A percentile compares a stretch with the other conserved stretches of the same genome.
phyloP scores from a whole-genome alignment of 2,888 invertebrate genomes.

The Hermaeophaga mercurialis region DNA sequence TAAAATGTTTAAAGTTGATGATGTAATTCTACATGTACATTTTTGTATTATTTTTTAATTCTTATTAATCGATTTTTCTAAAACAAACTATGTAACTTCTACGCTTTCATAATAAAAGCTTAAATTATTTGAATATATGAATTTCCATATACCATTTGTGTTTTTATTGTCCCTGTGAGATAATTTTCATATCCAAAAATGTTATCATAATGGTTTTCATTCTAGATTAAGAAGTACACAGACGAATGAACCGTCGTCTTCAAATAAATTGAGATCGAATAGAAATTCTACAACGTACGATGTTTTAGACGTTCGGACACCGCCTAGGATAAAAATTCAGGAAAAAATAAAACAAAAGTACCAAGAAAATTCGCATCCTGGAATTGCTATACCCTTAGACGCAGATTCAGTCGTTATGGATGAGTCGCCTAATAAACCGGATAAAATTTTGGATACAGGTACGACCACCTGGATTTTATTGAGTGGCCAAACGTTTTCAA shows the following conservation, averaged over 20 bases:
- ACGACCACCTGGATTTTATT: conserved; percentile 79
- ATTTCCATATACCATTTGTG: not conserved
- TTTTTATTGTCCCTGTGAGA: not conserved
- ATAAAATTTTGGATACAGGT: conserved; percentile 65
- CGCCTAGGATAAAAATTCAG: conserved; percentile 66
- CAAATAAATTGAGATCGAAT: conserved; percentile 63
- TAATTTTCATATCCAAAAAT: not conserved
- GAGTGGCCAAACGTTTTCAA: conserved; percentile 58
- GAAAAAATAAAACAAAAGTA: conserved; percentile 49
- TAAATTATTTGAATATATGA: not conserved
- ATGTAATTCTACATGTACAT: too few species aligned
- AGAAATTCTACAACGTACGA: conserved; percentile 54
- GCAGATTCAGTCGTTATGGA: conserved; percentile 48
- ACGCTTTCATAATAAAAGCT: not conserved
- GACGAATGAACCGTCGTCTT: conserved; percentile 48
- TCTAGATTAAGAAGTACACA: conserved; percentile 42
- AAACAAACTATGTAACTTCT: not conserved
- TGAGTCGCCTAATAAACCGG: conserved; percentile 47
- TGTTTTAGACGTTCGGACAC: conserved; percentile 67
- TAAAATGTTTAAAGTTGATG: too few species aligned
- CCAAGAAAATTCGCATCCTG: conserved; percentile 65
- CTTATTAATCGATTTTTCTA: too few species aligned
- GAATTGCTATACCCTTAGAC: conserved; percentile 59
- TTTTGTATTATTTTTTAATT: too few species aligned
- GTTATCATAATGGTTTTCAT: conserved; percentile 29